Percentiles rank a stretch among this genome's conserved stretches.
Evolutionary conservation across 1,140 invertebrate species (phyloP).

Genomic region (Drosophila eugracilis): DNA sequence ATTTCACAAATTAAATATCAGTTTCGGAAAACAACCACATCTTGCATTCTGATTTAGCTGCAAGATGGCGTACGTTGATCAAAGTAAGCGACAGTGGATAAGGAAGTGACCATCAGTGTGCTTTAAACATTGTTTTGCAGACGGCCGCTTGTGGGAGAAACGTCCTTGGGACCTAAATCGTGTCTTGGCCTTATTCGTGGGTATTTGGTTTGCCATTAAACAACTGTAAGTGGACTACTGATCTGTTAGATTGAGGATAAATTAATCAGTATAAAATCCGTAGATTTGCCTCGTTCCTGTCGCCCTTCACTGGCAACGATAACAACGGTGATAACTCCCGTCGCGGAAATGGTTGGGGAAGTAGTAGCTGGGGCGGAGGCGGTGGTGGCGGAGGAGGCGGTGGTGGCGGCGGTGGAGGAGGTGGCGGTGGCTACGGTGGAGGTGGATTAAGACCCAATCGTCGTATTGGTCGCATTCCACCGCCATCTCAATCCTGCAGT

Average conservation of each 20-base stretch:
- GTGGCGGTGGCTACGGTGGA: slow-evolving; percentile 33
- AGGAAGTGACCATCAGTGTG: not conserved
- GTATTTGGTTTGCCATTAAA: slow-evolving; percentile 58
- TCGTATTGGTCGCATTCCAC: slow-evolving; percentile 66
- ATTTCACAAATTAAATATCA: not conserved
- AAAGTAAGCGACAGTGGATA: slow-evolving; percentile 26
- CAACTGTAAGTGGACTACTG: slow-evolving; percentile 55
- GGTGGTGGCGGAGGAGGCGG: slow-evolving; percentile 2
- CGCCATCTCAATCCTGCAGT: slow-evolving; percentile 26
- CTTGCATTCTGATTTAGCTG: not conserved
- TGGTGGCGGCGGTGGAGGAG: slow-evolving; percentile 36
- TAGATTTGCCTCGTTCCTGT: slow-evolving; percentile 62
- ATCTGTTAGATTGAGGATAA: too few species aligned
- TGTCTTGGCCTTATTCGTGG: slow-evolving; percentile 57
- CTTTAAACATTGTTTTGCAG: slow-evolving; percentile 21
- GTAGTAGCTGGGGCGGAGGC: slow-evolving; percentile 13
- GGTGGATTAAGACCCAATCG: slow-evolving; percentile 62
- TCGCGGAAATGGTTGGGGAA: slow-evolving; percentile 25
- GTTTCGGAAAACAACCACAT: not conserved
- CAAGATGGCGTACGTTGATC: slow-evolving; percentile 47
- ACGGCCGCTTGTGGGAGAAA: slow-evolving; percentile 67
- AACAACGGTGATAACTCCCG: slow-evolving; percentile 26
- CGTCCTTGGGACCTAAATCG: slow-evolving; percentile 67
- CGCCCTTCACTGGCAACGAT: slow-evolving; percentile 54
- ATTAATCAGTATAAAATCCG: not conserved